Base-by-base conservation (phyloP, 2,797 vertebrate genomes). In the Gobio occitaniae region DNA sequence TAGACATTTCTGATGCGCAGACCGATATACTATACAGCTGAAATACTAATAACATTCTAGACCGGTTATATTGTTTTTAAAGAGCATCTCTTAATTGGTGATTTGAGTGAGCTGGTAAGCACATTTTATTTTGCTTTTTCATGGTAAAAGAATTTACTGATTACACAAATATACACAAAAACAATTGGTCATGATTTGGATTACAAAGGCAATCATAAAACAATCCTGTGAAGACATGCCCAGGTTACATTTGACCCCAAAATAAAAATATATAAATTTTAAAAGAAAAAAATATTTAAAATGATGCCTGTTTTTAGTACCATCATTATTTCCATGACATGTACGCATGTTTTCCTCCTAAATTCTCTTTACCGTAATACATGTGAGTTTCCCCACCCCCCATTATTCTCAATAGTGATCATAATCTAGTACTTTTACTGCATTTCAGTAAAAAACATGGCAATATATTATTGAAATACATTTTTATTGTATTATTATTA, bases 1-100 rank as follows among this genome's bases (percentile, higher is more conserved):
- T 91, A 90, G 90, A 90, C 50, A 25, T 82, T 78, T 86, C 19
- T 25, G 50, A 82, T 61, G 29, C 70, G 63, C 66, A 72, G 54
- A 50, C 9, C 6, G 59, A 52, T 63, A 52, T 36, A 54, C 13
- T 70, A 72, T 61, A 75, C 41, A 50, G 52, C 17, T 72, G 21
- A 81, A 44, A 78, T 25, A 54, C 75, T 50, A 83, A 59, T 44
- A 83, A 66, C 79, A 65, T 44, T 25, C n/a, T 71, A 29, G 80
- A 65, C 32, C 9, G 0, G 41, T 48, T 65, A 48, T 59, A 13
- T 56, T 54, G 25, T 54, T n/a, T 61, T 61, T 29, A 3, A 32
- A 19, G 25, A 65, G 25, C 41, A 48, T n/a, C 56, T 48, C 41
- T 70, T 54, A 56, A 81, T 81, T 71, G n/a, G 36, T 65, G 32